phyloP scores from a whole-genome alignment of 2,888 invertebrate species.

The Mesopsocus fuscifrons region DNA sequence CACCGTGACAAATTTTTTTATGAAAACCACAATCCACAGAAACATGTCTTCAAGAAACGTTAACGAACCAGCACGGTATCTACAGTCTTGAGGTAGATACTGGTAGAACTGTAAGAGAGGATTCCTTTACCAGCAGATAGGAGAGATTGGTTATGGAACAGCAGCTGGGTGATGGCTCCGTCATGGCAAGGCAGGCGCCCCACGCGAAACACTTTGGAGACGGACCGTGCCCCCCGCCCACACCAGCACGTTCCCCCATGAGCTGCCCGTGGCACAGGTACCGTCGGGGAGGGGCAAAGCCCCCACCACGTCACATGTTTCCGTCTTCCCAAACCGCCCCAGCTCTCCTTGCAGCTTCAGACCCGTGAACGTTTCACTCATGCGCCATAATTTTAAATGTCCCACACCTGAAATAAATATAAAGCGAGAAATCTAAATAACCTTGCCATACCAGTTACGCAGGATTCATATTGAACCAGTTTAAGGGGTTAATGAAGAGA shows the following conservation, averaged over 20 bases:
- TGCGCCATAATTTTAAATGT: conserved; percentile 86
- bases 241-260: conserved; percentile 80
- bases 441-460: neutral
- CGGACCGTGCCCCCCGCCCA: conserved; percentile 86
- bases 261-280: conserved; percentile 70
- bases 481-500: no score
- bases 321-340: conserved; percentile 84
- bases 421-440: neutral
- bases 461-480: no score
- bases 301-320: conserved; percentile 74
- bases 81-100: no score
- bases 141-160: conserved; percentile 32
- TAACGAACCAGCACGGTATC: no score
- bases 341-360: conserved; percentile 70
- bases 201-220: conserved; percentile 54
- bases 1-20: no score
- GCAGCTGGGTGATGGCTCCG: conserved; percentile 49
- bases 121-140: conserved; percentile 33
- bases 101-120: no score
- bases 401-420: conserved; percentile 33
- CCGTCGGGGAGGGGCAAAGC: conserved; percentile 74
- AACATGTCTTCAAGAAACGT: no score
- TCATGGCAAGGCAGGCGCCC: conserved; percentile 56
- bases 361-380: conserved; percentile 78
- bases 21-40: no score